Evolutionary conservation across 1,140 invertebrate species (phyloP).

Genomic region (Micrasema minimum): DNA sequence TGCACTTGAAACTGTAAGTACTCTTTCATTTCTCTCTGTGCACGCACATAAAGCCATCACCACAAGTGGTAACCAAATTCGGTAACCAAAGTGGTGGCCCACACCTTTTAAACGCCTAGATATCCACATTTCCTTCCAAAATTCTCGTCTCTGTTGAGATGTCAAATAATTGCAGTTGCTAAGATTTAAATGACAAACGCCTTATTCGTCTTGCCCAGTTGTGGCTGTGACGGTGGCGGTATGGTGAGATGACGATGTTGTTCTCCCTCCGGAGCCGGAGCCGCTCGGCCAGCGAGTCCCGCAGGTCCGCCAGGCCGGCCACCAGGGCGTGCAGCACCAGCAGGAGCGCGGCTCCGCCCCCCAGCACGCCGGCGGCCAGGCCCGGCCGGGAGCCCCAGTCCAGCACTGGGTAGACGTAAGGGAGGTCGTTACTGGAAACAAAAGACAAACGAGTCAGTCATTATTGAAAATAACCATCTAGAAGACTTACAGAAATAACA

Average conservation of each 20-base stretch:
- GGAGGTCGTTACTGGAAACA: conserved; percentile 58
- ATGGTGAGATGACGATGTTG: conserved; percentile 11
- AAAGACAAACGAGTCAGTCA: too few relatives aligned
- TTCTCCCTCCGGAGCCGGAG: conserved; percentile 7
- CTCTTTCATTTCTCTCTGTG: too few relatives aligned
- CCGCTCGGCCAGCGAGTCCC: conserved; percentile 39
- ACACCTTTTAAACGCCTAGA: too few relatives aligned
- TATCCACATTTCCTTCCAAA: too few relatives aligned
- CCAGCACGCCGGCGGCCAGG: conserved; percentile 49
- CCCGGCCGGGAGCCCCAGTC: conserved; percentile 59
- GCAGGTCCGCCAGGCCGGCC: conserved; percentile 55
- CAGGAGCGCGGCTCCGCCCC: conserved; percentile 57
- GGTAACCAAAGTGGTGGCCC: too few relatives aligned
- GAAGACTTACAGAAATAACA: too few relatives aligned
- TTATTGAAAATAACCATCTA: too few relatives aligned
- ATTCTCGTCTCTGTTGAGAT: too few relatives aligned
- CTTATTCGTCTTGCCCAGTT: conserved; percentile 17
- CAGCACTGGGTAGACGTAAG: conserved; percentile 61
- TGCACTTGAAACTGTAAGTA: too few relatives aligned
- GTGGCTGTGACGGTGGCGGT: background rate
- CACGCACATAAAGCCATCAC: too few relatives aligned
- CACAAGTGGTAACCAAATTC: too few relatives aligned
- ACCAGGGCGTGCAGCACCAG: conserved; percentile 56
- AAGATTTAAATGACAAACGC: conserved; percentile 23
- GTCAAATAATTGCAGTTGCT: too few relatives aligned